phyloP scores from a whole-genome alignment of 2,797 vertebrate species.

The Capromys pilorides region DNA sequence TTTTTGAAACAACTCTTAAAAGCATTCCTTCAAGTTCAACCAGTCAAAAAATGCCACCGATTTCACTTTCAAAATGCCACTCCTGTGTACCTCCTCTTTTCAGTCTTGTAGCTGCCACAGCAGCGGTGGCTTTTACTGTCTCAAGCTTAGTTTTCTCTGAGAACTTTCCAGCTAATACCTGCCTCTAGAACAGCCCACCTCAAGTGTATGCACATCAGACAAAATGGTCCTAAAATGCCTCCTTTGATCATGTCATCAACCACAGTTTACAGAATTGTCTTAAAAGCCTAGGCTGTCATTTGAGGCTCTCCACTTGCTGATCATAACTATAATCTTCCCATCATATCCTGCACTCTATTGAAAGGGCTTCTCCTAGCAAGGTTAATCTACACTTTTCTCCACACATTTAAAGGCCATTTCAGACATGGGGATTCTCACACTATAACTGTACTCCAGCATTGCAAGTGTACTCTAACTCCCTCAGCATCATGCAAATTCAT shows the following conservation, averaged over 20 bases:
- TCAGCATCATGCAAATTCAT: not conserved
- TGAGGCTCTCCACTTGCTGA: conserved; percentile 2
- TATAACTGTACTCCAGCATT: not conserved
- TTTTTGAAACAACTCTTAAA: conserved; percentile 4
- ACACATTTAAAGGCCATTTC: not conserved
- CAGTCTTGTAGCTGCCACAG: not conserved
- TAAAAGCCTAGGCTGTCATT: conserved; percentile 48
- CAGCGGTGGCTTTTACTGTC: not conserved
- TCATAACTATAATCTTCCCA: conserved; percentile 50
- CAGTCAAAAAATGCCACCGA: not conserved
- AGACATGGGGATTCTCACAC: not conserved
- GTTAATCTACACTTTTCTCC: conserved; percentile 36
- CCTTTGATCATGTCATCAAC: not conserved
- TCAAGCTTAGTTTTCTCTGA: not conserved
- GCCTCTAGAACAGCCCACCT: not conserved
- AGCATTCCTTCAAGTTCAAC: not conserved
- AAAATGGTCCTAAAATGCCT: conserved; percentile 34
- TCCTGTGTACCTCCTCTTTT: not conserved
- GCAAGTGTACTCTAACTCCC: not conserved
- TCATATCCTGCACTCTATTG: not conserved
- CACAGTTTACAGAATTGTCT: conserved; percentile 43
- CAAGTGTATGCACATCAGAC: not conserved
- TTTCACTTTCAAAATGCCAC: conserved; percentile 17
- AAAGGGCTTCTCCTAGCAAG: not conserved
- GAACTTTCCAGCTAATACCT: not conserved